These are phyloP conservation scores for Cuniculus paca DNA, from an alignment of 2,797 vertebrate species.

Conservation along the genomic window DNA sequence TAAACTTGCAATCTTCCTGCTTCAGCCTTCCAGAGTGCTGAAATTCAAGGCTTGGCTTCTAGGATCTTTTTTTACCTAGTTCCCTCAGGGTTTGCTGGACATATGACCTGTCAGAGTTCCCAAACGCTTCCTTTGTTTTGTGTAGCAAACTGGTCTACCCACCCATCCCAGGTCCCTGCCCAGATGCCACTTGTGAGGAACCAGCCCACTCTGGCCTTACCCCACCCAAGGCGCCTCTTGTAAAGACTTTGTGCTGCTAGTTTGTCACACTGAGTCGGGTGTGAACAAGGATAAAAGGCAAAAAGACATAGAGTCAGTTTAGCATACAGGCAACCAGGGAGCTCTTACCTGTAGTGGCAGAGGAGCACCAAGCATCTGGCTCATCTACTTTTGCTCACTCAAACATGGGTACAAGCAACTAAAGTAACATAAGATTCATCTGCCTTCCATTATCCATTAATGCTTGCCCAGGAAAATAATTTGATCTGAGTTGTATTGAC, in stretches of 20 bases:
- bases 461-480: not conserved
- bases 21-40: not conserved
- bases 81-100: not conserved
- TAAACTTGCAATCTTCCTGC: not conserved
- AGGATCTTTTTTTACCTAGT: slow-evolving; percentile 6
- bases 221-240: too few relatives aligned
- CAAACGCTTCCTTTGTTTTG: not conserved
- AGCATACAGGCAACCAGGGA: not conserved
- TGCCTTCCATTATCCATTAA: not conserved
- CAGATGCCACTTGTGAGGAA: too few relatives aligned
- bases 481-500: not conserved
- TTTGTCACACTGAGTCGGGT: not conserved
- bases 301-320: not conserved
- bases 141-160: too few relatives aligned
- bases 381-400: not conserved
- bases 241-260: not conserved
- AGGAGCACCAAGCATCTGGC: not conserved
- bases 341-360: not conserved
- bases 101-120: not conserved
- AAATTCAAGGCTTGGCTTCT: not conserved
- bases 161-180: too few relatives aligned
- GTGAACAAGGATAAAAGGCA: not conserved
- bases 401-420: not conserved
- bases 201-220: too few relatives aligned
- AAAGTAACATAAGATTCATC: too few relatives aligned